Conservation (phyloP, 2,113 vertebrate species). For the Puffinus mauretanicus region DNA sequence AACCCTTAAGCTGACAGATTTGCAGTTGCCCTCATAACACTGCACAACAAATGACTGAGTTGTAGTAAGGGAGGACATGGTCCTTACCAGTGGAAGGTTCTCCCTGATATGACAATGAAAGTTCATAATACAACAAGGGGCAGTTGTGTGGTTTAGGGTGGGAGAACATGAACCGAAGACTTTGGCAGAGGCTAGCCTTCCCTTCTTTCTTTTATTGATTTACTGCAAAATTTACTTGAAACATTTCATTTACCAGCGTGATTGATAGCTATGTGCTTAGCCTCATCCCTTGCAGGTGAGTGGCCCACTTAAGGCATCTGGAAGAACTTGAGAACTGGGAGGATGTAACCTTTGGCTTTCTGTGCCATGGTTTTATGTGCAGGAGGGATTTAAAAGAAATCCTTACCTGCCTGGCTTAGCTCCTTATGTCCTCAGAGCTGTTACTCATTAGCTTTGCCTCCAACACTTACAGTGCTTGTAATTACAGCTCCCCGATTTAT, state of each 20-base stretch:
- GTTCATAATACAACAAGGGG: background rate
- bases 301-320: background rate
- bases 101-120: background rate
- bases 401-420: background rate
- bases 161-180: background rate
- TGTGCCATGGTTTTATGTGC: background rate
- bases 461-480: background rate
- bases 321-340: background rate
- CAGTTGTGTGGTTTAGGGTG: background rate
- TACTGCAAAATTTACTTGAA: background rate
- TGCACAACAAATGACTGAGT: background rate
- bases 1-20: background rate
- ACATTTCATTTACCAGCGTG: background rate
- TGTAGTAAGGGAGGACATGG: background rate
- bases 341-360: background rate
- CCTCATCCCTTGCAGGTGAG: background rate
- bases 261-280: background rate
- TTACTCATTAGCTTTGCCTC: background rate
- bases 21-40: background rate
- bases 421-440: background rate
- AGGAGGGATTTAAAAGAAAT: background rate
- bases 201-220: background rate
- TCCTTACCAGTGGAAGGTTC: background rate
- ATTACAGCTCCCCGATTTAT: background rate
- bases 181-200: background rate